These are phyloP conservation scores for Azorinus chamasolen DNA, from an alignment of 2,888 invertebrate genomes.

Conservation along the genomic window DNA sequence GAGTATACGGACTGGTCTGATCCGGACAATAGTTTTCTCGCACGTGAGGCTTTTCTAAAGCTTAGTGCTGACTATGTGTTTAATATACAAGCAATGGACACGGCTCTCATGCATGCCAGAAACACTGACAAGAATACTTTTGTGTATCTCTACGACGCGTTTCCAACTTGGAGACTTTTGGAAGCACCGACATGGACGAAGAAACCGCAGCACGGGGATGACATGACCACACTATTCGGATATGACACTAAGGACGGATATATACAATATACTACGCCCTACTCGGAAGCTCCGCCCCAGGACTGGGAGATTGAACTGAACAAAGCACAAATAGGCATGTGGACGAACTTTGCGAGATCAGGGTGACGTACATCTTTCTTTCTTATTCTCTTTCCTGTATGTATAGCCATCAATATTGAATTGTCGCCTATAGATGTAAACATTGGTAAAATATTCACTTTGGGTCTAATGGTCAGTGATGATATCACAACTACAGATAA, in stretches of 20 bases:
- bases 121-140: constrained; percentile 5
- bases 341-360: constrained; percentile 97
- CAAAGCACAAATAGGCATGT: constrained; percentile 95
- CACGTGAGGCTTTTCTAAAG: neutral
- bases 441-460: too few relatives aligned
- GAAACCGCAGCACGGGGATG: constrained; percentile 81
- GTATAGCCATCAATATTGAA: too few relatives aligned
- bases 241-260: constrained; percentile 65
- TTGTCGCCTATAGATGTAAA: too few relatives aligned
- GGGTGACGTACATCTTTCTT: constrained; percentile 89
- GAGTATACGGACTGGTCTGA: constrained; percentile 27
- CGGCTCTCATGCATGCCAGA: neutral
- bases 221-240: constrained; percentile 64
- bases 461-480: too few relatives aligned
- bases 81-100: neutral
- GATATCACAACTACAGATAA: too few relatives aligned
- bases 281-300: constrained; percentile 90
- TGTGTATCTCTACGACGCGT: constrained; percentile 53
- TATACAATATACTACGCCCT: constrained; percentile 76
- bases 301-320: constrained; percentile 94
- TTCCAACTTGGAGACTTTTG: constrained; percentile 67
- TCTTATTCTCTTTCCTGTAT: too few relatives aligned
- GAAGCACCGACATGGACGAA: constrained; percentile 68
- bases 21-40: constrained; percentile 1
- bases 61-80: constrained; percentile 17